These are phyloP conservation scores for Neodon shergylaensis DNA, from an alignment of 2,113 vertebrate species.

Conservation along the genomic window DNA sequence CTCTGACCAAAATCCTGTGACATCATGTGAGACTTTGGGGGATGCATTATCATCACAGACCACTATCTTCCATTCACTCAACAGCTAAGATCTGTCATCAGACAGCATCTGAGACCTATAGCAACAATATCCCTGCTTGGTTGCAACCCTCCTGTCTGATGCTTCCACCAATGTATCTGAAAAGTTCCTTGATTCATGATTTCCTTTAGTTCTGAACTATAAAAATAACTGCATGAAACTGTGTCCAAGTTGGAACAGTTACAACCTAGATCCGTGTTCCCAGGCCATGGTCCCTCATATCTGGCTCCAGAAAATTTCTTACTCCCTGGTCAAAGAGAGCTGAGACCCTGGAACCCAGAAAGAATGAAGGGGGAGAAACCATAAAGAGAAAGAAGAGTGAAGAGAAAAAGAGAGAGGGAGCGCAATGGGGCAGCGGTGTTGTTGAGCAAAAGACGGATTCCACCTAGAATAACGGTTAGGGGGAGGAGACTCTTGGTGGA, in stretches of 20 bases:
- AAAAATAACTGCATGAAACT: neutral
- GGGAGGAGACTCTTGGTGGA: too few relatives aligned
- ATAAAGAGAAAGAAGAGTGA: neutral
- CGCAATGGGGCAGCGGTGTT: too few relatives aligned
- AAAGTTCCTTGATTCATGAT: neutral
- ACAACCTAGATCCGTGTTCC: neutral
- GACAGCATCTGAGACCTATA: neutral
- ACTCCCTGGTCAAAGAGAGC: neutral
- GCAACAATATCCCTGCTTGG: neutral
- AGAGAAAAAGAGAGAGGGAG: neutral
- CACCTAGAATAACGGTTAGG: neutral
- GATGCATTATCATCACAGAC: neutral
- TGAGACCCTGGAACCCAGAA: neutral
- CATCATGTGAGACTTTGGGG: neutral
- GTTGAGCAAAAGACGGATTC: neutral
- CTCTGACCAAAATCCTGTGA: neutral
- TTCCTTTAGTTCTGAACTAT: neutral
- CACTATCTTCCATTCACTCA: neutral
- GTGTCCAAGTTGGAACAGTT: neutral
- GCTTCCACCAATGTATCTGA: neutral
- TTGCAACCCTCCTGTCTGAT: neutral
- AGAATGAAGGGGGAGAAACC: rapidly evolving
- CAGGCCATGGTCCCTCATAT: neutral
- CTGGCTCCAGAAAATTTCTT: neutral
- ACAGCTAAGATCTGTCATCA: too few relatives aligned